Evolutionary conservation across 1,140 invertebrate species (phyloP), one percentile per base, ranked within the genome.

Genomic region (Brachionus rotundiformis): DNA sequence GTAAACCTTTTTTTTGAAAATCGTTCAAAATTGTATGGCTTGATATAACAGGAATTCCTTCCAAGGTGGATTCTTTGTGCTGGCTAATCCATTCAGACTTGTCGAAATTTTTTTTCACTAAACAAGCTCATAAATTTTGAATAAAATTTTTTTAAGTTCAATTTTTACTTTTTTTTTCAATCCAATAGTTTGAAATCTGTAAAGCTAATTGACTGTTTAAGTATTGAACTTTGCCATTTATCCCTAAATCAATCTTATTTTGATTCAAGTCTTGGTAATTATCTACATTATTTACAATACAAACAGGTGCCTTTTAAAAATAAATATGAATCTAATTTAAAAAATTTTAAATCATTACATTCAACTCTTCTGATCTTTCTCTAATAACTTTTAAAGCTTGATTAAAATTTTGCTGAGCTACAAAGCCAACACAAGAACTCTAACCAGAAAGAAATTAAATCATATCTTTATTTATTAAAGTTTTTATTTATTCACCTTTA

Each of bases 401-500:
- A 36, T 54, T 54, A 36, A 19, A 47, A n/a, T 81, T 13, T 41
- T 47, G 59, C 8, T 63, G 54, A 13, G 79, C 23, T 11, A 68
- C 41, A 68, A 63, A 63, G 5, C 41, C 54, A 41, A 81, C 79
- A 65, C 59, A 47, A 27, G 36, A 54, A 25, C 23, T 25, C 76
- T 79, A 75, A 75, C 13, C n/a, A 75, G 6, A n/a, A 75, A 75
- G n/a, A 11, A 1, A 27, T 31, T 11, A n/a, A n/a, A 27, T 13
- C 31, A n/a, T 68, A 39, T 71, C 39, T 71, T 71, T 36, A 1
- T 2, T 11, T 1, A 71, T 16, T 71, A n/a, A 3, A 13, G n/a
- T n/a, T n/a, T n/a, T n/a, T 44, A 13, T 63, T 11, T 13, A 13
- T 16, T 23, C 83, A 88, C 86, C 84, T 98, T 99, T 88, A 98